Conservation (phyloP, 2,797 vertebrate species). For the Poeciliopsis gracilis region DNA sequence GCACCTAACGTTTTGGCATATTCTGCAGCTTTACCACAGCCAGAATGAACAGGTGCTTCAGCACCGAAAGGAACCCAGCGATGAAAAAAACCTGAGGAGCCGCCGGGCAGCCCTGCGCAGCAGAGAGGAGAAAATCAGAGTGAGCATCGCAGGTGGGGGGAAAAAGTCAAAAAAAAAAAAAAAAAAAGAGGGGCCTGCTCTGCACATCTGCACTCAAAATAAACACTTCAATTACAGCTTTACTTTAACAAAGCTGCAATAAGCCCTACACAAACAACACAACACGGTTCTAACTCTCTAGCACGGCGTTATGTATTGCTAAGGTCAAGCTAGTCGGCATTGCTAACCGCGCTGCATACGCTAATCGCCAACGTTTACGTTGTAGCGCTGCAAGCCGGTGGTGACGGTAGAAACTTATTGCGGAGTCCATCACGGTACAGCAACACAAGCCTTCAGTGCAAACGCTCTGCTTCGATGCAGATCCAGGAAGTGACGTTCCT, state of each 20-base stretch:
- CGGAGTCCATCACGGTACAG: slow-evolving; percentile 13
- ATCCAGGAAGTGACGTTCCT: slow-evolving; percentile 13
- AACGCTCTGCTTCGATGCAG: not conserved
- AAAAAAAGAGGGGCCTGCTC: slow-evolving; percentile 17
- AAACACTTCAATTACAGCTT: not conserved
- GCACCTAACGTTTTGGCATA: slow-evolving; percentile 78
- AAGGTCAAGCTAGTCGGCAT: slow-evolving; percentile 5
- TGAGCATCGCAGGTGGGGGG: not conserved
- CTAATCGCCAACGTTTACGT: slow-evolving; percentile 1
- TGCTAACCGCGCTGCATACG: slow-evolving; percentile 4
- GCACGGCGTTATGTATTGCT: slow-evolving; percentile 1
- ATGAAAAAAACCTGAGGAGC: slow-evolving; percentile 77
- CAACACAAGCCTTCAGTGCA: slow-evolving; percentile 15
- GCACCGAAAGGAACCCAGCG: slow-evolving; percentile 23
- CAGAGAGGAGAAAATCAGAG: slow-evolving; percentile 2
- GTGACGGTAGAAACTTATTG: slow-evolving; percentile 11
- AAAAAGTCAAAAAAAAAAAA: too few species aligned
- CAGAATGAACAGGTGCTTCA: not conserved
- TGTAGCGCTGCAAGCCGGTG: slow-evolving; percentile 10
- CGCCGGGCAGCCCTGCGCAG: slow-evolving; percentile 37
- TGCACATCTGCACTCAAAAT: slow-evolving; percentile 13
- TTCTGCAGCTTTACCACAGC: slow-evolving; percentile 58
- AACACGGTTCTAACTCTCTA: not conserved
- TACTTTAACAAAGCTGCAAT: not conserved
- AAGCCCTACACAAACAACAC: not conserved